Conservation (phyloP, 2,888 invertebrate species). For the Meghimatium bilineatum region DNA sequence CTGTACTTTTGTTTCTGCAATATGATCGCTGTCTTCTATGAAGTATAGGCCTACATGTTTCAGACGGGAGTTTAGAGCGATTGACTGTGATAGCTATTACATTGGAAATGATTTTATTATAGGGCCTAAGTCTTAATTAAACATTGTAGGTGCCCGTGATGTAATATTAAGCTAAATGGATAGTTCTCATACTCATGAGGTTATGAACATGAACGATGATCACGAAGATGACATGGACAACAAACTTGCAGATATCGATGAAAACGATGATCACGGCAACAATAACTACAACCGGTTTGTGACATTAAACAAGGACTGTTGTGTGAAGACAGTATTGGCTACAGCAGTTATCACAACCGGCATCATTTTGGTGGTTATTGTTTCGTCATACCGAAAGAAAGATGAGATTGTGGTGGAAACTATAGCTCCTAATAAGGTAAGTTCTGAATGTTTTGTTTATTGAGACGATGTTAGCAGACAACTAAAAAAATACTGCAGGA, state of each 20-base stretch:
- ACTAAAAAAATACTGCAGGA: no score
- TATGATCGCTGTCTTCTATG: no score
- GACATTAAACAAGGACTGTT: conserved; percentile 18
- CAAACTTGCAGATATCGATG: background rate
- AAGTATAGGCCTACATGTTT: no score
- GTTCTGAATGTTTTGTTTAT: background rate
- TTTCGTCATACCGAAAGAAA: conserved; percentile 2
- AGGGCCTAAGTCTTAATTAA: no score
- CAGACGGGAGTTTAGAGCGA: no score
- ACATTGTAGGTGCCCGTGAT: background rate
- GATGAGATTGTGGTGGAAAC: background rate
- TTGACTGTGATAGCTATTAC: no score
- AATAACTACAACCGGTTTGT: background rate
- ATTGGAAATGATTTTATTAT: no score
- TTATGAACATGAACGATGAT: background rate
- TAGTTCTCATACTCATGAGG: background rate
- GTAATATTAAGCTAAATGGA: background rate
- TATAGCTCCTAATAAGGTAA: background rate
- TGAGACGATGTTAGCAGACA: background rate
- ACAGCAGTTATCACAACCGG: conserved; percentile 17
- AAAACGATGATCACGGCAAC: background rate
- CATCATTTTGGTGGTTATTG: conserved; percentile 32
- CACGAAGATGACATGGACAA: background rate
- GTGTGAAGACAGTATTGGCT: conserved; percentile 4
- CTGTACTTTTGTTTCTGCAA: no score